Evolutionary conservation across 2,113 vertebrate species (phyloP), one percentile per base, ranked within the genome.

Genomic region (Dascyllus trimaculatus): DNA sequence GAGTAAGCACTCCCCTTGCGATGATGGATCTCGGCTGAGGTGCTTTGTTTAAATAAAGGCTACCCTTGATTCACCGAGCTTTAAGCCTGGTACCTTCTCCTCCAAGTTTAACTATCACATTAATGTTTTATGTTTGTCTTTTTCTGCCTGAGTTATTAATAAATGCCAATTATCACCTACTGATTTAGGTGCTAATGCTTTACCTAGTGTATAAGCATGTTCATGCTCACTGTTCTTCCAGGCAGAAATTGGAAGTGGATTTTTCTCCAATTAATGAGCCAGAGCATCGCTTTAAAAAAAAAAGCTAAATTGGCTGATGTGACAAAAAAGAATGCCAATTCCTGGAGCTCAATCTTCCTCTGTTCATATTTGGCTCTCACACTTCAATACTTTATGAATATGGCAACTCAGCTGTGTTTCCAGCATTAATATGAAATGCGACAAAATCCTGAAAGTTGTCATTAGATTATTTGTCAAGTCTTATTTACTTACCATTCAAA

Each of bases 1-100:
- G 88, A 93, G 76, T 87, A 84, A 88, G 85, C 77, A 22, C 64
- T 80, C 85, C 80, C 79, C 66, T 78, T 81, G 68, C 81, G 81
- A 87, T 78, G 78, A 83, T 75, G 72, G 73, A 88, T 76, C 52
- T 52, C 45, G 62, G 40, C 74, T 80, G 52, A 58, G 73, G 58
- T 71, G 74, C 66, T 58, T 60, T 64, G 67, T 91, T 76, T 86
- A 84, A 88, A 87, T 82, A 86, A 85, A 84, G 60, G 65, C 57
- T 59, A 57, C 17, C 35, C 63, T 76, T 71, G 67, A 83, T 81
- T 82, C 72, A 68, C 71, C 52, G 25, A 58, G 35, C 59, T 64
- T 75, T 87, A 58, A 61, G 62, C 35, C 63, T 60, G 18, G 49
- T 48, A 64, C 51, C 24, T 26, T 67, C 32, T 40, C 19, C 32